Percentiles rank a stretch among this genome's conserved stretches.
Conservation (phyloP, 37 sponge, comb jelly and placozoan genomes). For the Spongilla lacustris region DNA sequence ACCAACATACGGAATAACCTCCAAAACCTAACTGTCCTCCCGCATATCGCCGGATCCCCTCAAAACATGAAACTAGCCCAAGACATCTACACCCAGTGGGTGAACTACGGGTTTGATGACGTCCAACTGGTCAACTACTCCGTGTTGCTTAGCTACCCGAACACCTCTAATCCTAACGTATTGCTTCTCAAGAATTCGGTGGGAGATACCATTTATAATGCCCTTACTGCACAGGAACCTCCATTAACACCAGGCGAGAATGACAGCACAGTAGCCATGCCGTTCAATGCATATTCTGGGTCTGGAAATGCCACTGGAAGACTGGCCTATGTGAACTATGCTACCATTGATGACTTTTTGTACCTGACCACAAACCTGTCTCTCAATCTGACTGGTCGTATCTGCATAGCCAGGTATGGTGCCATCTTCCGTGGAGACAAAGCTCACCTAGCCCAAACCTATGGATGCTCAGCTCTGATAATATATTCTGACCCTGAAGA, state of each 20-base stretch:
- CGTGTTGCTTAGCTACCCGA: conserved; percentile 65
- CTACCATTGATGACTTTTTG: conserved; percentile 74
- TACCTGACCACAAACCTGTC: conserved; percentile 38
- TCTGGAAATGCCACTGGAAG: conserved; percentile 57
- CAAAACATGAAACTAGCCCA: conserved; percentile 60
- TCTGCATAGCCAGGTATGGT: conserved; percentile 89
- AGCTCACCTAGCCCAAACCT: conserved; percentile 75
- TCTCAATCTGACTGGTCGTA: conserved; percentile 47
- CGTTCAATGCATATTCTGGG: conserved; percentile 87
- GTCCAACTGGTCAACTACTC: conserved; percentile 75
- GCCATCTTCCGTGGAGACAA: conserved; percentile 83
- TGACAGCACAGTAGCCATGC: conserved; percentile 69
- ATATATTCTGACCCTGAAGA: conserved; percentile 92
- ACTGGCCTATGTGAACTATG: conserved; percentile 97
- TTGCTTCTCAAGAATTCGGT: conserved; percentile 17
- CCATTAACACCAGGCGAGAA: conserved; percentile 70
- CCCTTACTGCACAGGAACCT: conserved; percentile 58
- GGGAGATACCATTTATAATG: conserved; percentile 30
- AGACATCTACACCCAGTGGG: conserved; percentile 67
- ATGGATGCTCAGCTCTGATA: conserved; percentile 72
- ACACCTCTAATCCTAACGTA: conserved; percentile 53
- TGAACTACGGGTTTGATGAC: conserved; percentile 48
- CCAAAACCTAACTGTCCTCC: conserved; percentile 47
- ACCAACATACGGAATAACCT: too few relatives aligned
- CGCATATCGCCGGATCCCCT: conserved; percentile 82